Evolutionary conservation across 1,140 invertebrate species (phyloP).

Genomic region (Heliconius melpomene): DNA sequence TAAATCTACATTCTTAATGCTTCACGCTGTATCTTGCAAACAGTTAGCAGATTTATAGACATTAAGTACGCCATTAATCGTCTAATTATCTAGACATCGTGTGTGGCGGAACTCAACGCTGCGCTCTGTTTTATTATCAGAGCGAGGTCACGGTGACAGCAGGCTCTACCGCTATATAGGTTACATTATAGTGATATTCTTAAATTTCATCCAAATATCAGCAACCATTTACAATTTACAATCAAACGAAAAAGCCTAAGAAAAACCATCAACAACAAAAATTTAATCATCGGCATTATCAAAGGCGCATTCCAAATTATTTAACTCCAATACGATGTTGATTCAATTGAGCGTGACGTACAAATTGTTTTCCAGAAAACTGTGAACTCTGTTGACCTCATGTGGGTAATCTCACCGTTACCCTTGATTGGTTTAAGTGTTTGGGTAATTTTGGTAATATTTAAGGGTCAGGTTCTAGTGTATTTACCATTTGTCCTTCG

Average conservation of each 20-base stretch:
- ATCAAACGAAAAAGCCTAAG: not conserved
- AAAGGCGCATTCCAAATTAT: constrained; percentile 25
- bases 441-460: constrained; percentile 19
- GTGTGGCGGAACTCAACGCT: too few relatives aligned
- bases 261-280: constrained; percentile 4
- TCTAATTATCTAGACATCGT: too few relatives aligned
- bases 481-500: not conserved
- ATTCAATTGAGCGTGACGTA: constrained; percentile 51
- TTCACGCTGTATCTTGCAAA: too few relatives aligned
- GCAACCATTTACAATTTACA: not conserved
- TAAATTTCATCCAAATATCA: too few relatives aligned
- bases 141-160: too few relatives aligned
- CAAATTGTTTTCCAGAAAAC: constrained; percentile 49
- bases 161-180: too few relatives aligned
- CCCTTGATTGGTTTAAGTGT: constrained; percentile 31
- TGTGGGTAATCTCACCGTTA: constrained; percentile 36
- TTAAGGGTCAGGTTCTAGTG: constrained; percentile 21
- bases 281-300: constrained; percentile 16
- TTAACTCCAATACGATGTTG: constrained; percentile 32
- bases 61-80: too few relatives aligned
- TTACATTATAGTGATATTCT: too few relatives aligned
- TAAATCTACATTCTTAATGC: too few relatives aligned
- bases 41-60: too few relatives aligned
- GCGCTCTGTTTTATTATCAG: too few relatives aligned
- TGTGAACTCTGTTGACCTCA: constrained; percentile 51